These are phyloP conservation scores for Pelecanus crispus DNA, from an alignment of 2,113 vertebrate species.

Conservation along the genomic window DNA sequence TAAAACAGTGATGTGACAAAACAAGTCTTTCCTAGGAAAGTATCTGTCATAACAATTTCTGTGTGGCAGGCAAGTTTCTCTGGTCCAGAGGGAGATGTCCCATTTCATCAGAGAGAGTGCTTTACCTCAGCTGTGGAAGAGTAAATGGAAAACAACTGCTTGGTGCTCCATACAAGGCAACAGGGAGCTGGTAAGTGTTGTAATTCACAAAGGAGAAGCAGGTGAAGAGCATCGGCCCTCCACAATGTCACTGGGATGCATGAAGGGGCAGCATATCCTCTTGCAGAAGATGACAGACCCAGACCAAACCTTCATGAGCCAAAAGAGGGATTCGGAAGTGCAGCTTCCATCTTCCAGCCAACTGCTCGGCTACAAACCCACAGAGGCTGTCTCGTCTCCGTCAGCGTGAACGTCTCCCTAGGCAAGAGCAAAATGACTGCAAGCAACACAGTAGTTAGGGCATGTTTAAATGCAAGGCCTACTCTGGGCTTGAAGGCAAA, in stretches of 20 bases:
- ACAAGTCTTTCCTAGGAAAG: not conserved
- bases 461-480: not conserved
- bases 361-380: not conserved
- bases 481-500: not conserved
- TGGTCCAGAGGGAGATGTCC: not conserved
- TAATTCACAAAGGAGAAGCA: not conserved
- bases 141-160: not conserved
- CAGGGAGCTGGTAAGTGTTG: not conserved
- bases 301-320: not conserved
- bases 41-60: not conserved
- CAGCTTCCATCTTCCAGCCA: not conserved
- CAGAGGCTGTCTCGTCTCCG: fast-evolving
- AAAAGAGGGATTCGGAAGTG: not conserved
- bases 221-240: not conserved
- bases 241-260: not conserved
- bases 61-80: not conserved
- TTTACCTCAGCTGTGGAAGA: not conserved
- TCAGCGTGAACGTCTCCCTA: not conserved
- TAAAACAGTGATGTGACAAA: not conserved
- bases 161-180: not conserved
- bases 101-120: not conserved
- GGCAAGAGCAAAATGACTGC: not conserved
- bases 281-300: not conserved
- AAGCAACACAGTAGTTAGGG: not conserved
- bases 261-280: not conserved